Percentiles rank a stretch among this genome's conserved stretches.
These are phyloP conservation scores for Habroteleia sp. DNA, from an alignment of 2,888 invertebrate species.

Conservation along the genomic window DNA sequence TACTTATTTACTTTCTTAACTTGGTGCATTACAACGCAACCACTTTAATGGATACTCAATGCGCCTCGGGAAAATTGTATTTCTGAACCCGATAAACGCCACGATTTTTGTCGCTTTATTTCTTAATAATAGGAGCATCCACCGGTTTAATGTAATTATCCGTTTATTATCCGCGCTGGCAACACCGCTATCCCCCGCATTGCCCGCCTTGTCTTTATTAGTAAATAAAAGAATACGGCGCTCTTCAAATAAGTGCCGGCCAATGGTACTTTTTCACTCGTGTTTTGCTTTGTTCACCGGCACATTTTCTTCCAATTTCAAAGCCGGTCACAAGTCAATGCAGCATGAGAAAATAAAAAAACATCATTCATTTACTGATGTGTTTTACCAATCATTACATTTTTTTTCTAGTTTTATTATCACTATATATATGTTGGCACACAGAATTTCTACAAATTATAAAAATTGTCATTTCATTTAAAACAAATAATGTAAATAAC, in stretches of 20 bases:
- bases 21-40: slow-evolving; percentile 5
- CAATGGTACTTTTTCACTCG: neutral
- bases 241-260: slow-evolving; percentile 6
- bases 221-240: neutral
- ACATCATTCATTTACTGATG: too few species aligned
- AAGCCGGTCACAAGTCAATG: too few species aligned
- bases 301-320: neutral
- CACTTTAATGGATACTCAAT: slow-evolving; percentile 15
- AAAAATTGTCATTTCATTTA: too few species aligned
- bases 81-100: slow-evolving; percentile 9
- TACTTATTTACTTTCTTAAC: slow-evolving; percentile 30
- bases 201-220: slow-evolving; percentile 4
- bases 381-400: too few species aligned
- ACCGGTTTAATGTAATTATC: slow-evolving; percentile 18
- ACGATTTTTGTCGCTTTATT: slow-evolving; percentile 34
- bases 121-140: slow-evolving; percentile 26
- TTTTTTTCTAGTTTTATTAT: too few species aligned
- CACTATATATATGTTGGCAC: too few species aligned
- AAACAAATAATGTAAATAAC: too few species aligned
- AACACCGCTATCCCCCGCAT: neutral
- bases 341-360: too few species aligned
- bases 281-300: neutral
- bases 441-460: too few species aligned
- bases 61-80: slow-evolving; percentile 1
- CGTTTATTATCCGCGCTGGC: neutral